A percentile compares a stretch with the other conserved stretches of the same genome.
These are phyloP conservation scores for Acanthaster planci DNA, from an alignment of 35 echinoderm and acorn worm genomes.

Conservation along the genomic window DNA sequence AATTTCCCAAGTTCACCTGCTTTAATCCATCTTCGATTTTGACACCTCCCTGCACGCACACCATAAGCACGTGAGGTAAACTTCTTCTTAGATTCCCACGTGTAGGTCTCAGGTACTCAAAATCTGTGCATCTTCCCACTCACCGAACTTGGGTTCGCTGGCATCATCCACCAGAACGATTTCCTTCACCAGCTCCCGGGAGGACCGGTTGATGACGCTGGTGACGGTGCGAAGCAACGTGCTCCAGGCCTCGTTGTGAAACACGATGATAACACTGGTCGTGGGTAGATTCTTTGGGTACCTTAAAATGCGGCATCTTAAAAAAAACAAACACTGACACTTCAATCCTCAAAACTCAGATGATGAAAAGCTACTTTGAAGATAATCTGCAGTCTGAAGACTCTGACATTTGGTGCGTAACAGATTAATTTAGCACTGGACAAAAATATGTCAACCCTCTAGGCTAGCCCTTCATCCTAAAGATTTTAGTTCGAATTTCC, in stretches of 20 bases:
- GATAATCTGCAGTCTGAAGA: not conserved
- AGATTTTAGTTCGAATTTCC: too few species aligned
- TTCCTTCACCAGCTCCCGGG: constrained; percentile 40
- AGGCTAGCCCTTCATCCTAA: too few species aligned
- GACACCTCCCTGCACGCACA: too few species aligned
- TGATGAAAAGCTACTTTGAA: not conserved
- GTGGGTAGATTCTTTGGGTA: constrained; percentile 42
- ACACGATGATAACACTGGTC: constrained; percentile 46
- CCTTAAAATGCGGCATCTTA: constrained; percentile 38
- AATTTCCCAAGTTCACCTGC: too few species aligned
- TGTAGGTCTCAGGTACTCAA: too few species aligned
- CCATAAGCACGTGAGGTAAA: too few species aligned
- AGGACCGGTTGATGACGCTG: constrained; percentile 65
- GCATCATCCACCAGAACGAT: constrained; percentile 70
- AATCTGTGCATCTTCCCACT: not conserved
- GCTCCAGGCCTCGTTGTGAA: constrained; percentile 60
- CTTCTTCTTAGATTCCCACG: too few species aligned
- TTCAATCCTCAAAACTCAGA: not conserved
- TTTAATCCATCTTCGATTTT: too few species aligned
- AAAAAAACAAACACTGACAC: not conserved
- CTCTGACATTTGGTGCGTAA: too few species aligned
- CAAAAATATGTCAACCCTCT: too few species aligned
- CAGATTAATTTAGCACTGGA: not conserved
- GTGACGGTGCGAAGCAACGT: constrained; percentile 45
- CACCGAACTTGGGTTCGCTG: constrained; percentile 31